Percentiles rank a stretch among this genome's conserved stretches.
phyloP scores from a whole-genome alignment of 2,888 invertebrate species.

The Melanchra persicariae region DNA sequence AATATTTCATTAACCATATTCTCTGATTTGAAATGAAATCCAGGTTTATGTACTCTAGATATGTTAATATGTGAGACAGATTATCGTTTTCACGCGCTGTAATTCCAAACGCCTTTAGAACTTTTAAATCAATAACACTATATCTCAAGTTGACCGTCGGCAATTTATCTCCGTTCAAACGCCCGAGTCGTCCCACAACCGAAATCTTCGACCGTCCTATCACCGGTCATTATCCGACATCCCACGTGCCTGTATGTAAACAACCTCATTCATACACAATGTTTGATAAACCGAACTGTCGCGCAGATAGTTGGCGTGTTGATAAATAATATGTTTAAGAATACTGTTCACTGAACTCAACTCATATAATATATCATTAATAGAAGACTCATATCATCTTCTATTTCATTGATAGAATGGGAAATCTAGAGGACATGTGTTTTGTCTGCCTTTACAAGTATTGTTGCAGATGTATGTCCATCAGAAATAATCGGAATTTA shows the following conservation, averaged over 20 bases:
- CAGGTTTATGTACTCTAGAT: not conserved
- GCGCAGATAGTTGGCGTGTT: constrained; percentile 51
- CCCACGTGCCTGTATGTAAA: constrained; percentile 73
- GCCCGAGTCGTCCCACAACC: constrained; percentile 29
- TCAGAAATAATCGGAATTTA: not conserved
- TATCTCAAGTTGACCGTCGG: not conserved
- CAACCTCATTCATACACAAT: constrained; percentile 64
- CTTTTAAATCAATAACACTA: constrained; percentile 19
- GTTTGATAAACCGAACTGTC: constrained; percentile 67
- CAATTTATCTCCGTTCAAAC: constrained; percentile 15
- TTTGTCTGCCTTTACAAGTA: not conserved
- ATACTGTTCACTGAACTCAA: constrained; percentile 13
- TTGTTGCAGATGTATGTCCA: not conserved
- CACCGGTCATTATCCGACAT: constrained; percentile 43
- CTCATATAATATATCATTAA: not conserved
- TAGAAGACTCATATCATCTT: not conserved
- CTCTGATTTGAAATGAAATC: not conserved
- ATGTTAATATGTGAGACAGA: not conserved
- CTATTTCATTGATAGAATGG: constrained; percentile 4
- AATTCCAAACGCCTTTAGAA: not conserved
- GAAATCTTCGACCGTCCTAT: constrained; percentile 50
- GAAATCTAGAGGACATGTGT: not conserved
- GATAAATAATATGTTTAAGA: constrained; percentile 60
- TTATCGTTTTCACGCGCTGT: not conserved
- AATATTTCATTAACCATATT: not conserved